phyloP scores from a whole-genome alignment of 2,797 vertebrate genomes.

The Fistularia commersonii region DNA sequence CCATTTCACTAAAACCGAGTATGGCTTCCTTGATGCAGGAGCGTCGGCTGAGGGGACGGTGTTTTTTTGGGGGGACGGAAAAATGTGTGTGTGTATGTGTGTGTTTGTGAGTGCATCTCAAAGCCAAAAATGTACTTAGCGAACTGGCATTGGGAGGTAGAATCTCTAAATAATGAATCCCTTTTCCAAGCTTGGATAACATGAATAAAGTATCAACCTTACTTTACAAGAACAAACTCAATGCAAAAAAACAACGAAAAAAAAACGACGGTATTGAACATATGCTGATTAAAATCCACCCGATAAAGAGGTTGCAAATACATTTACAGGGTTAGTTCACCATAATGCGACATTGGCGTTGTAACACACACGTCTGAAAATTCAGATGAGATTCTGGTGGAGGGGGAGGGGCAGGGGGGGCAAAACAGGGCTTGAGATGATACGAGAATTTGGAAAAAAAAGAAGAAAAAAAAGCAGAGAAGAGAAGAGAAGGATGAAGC shows the following conservation, averaged over 20 bases:
- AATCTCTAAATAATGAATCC: conserved; percentile 71
- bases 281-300: no score
- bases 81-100: conserved; percentile 30
- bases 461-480: conserved; percentile 7
- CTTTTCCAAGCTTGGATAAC: conserved; percentile 71
- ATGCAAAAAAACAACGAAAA: conserved; percentile 20
- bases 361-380: conserved; percentile 40
- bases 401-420: conserved; percentile 1
- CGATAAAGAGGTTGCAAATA: neutral
- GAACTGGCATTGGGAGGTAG: conserved; percentile 64
- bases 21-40: conserved; percentile 47
- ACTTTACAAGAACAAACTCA: conserved; percentile 51
- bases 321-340: conserved; percentile 10
- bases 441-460: conserved; percentile 27
- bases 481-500: conserved; percentile 35
- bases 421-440: conserved; percentile 22
- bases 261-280: conserved; percentile 1
- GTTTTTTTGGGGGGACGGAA: conserved; percentile 22
- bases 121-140: conserved; percentile 74
- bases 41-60: conserved; percentile 21
- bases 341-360: conserved; percentile 3
- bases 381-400: conserved; percentile 30
- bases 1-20: conserved; percentile 47
- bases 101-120: conserved; percentile 35
- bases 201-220: conserved; percentile 71